Percentiles rank a stretch among this genome's conserved stretches.
Conservation (phyloP, 2,113 vertebrate species). For the Rhinichthys klamathensis region DNA sequence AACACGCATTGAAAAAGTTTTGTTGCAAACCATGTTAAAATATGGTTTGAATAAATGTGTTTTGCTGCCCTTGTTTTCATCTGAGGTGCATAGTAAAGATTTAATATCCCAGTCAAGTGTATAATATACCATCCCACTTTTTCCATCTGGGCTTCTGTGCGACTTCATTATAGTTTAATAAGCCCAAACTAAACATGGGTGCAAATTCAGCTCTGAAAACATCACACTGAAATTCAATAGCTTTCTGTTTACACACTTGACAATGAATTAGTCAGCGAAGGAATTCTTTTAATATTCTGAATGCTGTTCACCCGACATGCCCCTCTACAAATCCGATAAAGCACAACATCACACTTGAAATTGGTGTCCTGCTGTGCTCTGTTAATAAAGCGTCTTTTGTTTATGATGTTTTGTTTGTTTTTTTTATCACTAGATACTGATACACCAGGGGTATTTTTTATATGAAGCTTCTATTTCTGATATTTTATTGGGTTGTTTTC, state of each 20-base stretch:
- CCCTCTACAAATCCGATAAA: neutral
- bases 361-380: neutral
- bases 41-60: conserved; percentile 6
- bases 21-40: neutral
- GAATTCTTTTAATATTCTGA: conserved; percentile 26
- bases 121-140: conserved; percentile 15
- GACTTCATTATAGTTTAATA: conserved; percentile 38
- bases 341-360: neutral
- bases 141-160: neutral
- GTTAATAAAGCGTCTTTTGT: conserved; percentile 28
- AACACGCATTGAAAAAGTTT: neutral
- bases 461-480: conserved; percentile 59
- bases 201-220: conserved; percentile 11
- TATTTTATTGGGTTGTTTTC: neutral
- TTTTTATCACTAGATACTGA: neutral
- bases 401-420: neutral
- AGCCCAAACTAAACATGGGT: conserved; percentile 35
- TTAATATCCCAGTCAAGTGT: conserved; percentile 18
- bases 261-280: conserved; percentile 10
- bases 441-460: conserved; percentile 38
- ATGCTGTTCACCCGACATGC: neutral
- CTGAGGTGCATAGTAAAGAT: conserved; percentile 10
- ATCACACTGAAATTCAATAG: conserved; percentile 12
- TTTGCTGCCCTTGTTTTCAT: neutral
- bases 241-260: conserved; percentile 40